A percentile compares a stretch with the other conserved stretches of the same genome.
These are phyloP conservation scores for Diabrotica undecimpunctata DNA, from an alignment of 1,140 invertebrate species.

Conservation along the genomic window DNA sequence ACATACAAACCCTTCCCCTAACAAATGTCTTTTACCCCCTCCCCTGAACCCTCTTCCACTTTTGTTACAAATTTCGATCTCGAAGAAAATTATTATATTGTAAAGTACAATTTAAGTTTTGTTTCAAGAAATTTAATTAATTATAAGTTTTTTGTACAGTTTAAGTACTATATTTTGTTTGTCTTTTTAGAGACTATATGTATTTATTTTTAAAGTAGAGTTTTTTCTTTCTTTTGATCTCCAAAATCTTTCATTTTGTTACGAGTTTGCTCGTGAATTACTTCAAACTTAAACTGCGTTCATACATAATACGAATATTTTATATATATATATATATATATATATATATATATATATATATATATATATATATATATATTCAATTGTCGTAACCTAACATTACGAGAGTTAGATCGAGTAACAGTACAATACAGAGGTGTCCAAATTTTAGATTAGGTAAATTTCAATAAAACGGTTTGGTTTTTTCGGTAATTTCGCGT, in stretches of 20 bases:
- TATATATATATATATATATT: too few species aligned
- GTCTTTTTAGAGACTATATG: slow-evolving; percentile 20
- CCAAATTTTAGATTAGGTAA: too few species aligned
- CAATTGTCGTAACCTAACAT: too few species aligned
- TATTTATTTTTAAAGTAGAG: slow-evolving; percentile 23
- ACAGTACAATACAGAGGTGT: too few species aligned
- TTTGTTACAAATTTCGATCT: slow-evolving; percentile 23
- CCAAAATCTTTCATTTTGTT: slow-evolving; percentile 21
- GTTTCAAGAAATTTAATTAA: slow-evolving; percentile 24
- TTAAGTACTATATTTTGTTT: slow-evolving; percentile 24
- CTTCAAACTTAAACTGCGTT: neutral
- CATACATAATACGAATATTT: too few species aligned
- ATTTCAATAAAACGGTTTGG: too few species aligned
- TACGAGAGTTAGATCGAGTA: too few species aligned
- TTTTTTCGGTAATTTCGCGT: too few species aligned
- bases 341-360: too few species aligned
- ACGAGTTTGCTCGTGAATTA: slow-evolving; percentile 9
- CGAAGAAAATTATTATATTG: slow-evolving; percentile 20
- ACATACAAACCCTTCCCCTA: slow-evolving; percentile 4
- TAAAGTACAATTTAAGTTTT: slow-evolving; percentile 25
- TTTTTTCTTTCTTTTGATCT: slow-evolving; percentile 24
- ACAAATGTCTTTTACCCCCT: neutral
- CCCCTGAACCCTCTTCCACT: slow-evolving; percentile 19
- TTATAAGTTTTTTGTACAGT: slow-evolving; percentile 24
- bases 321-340: too few species aligned